Conservation (phyloP, 2,797 vertebrate species). For the Sebastes variabilis region DNA sequence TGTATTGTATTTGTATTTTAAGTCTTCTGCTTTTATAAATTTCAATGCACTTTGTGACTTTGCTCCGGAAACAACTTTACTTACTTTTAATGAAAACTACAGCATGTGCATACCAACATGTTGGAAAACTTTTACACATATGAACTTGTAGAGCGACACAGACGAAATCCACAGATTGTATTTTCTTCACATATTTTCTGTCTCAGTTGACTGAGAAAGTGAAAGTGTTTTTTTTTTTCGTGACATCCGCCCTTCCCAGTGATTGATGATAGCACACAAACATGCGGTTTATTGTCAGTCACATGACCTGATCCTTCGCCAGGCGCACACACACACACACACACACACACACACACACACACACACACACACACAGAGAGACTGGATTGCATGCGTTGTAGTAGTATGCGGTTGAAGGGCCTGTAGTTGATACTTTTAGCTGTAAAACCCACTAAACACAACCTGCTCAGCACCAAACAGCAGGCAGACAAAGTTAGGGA, state of each 20-base stretch:
- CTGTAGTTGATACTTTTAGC: neutral
- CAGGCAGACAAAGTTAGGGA: neutral
- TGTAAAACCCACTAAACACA: neutral
- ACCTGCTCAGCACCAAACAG: neutral
- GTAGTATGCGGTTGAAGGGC: neutral
- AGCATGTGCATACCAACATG: neutral
- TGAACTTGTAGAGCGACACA: neutral
- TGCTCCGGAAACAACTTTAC: neutral
- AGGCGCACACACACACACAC: no score
- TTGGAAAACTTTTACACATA: neutral
- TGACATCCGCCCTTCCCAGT: neutral
- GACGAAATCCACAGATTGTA: neutral
- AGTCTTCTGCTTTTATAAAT: neutral
- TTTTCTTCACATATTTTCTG: neutral
- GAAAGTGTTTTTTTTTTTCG: constrained; percentile 19
- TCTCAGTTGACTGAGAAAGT: constrained; percentile 35
- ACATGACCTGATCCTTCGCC: neutral
- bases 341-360: neutral
- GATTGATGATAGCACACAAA: neutral
- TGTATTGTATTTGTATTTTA: neutral
- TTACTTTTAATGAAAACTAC: neutral
- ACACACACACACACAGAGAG: neutral
- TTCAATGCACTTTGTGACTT: neutral
- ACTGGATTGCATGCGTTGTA: neutral
- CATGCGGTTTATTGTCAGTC: neutral